These are phyloP conservation scores for Smittia aterrima DNA, from an alignment of 2,888 invertebrate genomes.

Conservation along the genomic window DNA sequence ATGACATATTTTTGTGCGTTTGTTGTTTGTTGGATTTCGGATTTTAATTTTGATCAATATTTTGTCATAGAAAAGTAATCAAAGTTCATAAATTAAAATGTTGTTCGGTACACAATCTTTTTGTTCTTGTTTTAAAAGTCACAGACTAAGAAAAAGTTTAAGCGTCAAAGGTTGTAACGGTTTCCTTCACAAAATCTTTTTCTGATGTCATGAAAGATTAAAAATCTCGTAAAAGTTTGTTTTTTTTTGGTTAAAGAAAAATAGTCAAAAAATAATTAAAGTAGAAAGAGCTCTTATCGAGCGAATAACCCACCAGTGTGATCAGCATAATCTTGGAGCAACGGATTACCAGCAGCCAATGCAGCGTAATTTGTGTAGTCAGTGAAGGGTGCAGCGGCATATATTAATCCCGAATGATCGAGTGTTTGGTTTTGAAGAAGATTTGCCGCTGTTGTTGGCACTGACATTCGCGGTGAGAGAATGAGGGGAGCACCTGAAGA, in stretches of 20 bases:
- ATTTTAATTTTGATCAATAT: conserved; percentile 10
- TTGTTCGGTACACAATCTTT: background rate
- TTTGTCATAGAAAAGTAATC: background rate
- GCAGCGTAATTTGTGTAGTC: conserved; percentile 91
- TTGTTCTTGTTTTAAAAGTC: background rate
- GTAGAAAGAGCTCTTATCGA: conserved; percentile 59
- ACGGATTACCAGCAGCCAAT: conserved; percentile 71
- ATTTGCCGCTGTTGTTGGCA: conserved; percentile 70
- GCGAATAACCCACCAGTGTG: conserved; percentile 95
- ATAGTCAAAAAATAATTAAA: conserved; percentile 39
- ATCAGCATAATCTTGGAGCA: conserved; percentile 84
- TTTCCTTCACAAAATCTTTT: background rate
- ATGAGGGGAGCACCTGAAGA: conserved; percentile 80
- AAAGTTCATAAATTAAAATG: conserved; percentile 1
- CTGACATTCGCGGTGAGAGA: conserved; percentile 84
- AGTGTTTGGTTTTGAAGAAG: conserved; percentile 62
- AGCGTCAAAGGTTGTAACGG: no score
- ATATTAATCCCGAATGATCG: conserved; percentile 81
- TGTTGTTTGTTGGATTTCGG: conserved; percentile 21
- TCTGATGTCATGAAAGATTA: background rate
- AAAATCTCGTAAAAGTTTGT: conserved; percentile 4
- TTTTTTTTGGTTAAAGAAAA: background rate
- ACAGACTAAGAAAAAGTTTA: background rate
- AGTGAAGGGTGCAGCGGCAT: conserved; percentile 71
- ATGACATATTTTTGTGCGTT: conserved; percentile 11